Evolutionary conservation across 2,113 vertebrate species (phyloP), one percentile per base, ranked within the genome.

Genomic region (Marmota flaviventris): DNA sequence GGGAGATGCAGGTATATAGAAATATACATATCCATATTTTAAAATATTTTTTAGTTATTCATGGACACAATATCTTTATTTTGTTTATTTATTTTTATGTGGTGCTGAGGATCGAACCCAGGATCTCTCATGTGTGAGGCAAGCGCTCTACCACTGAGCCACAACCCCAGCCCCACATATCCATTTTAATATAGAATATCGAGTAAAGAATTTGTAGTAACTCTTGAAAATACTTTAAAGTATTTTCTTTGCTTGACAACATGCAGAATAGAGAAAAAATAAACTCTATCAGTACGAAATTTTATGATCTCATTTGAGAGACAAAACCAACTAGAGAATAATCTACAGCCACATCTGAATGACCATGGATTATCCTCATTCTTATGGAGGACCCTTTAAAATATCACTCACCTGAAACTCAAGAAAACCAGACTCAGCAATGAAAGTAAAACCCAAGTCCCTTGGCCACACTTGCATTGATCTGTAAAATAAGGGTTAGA

Each of bases 381-480:
- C 85, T 87, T 84, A 18, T 0, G 5, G 82, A 42, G 20, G 16
- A 39, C 13, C 25, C 56, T 84, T 86, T 87, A 88, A 94, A 93
- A 87, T 65, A 56, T 48, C 17, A 22, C 24, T 95, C 63, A 84
- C 76, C 70, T 93, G 65, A 93, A 96, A 97, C 37, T 67, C 72
- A 51, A 88, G 95, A 81, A 93, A 96, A 69, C 29, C 37, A 85
- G 83, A 81, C 56, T 93, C 37, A 10, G 48, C 37, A 93, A 48
- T 85, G 81, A 93, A 91, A 45, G 51, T 63, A 77, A 84, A 96
- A 65, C 63, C 58, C 73, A 58, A 13, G 18, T 20, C n/a, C 65
- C 76, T 89, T 5, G 34, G 42, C 37, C 61, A 61, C 34, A 56
- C 45, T 89, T 91, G 37, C 18, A 24, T 20, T 73, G 37, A 87